These are phyloP conservation scores for Scophthalmus maximus DNA, from an alignment of 2,113 vertebrate species.

Conservation along the genomic window DNA sequence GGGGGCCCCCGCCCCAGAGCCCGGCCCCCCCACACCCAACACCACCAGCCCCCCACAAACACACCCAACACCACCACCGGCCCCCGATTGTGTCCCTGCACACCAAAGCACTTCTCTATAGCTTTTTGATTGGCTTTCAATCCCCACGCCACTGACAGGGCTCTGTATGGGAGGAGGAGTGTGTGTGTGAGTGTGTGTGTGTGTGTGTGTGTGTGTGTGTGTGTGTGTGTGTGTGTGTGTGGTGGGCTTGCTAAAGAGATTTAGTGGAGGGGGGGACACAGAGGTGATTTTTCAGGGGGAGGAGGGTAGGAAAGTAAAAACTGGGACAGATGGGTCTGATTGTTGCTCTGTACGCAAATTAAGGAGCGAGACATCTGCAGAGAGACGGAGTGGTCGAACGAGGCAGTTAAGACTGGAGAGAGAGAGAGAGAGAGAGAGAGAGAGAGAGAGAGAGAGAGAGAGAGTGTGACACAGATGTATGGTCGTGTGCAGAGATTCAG, in stretches of 20 bases:
- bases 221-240: conserved; percentile 33
- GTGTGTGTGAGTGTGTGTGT: conserved; percentile 6
- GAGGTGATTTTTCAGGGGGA: conserved; percentile 76
- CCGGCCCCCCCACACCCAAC: conserved; percentile 83
- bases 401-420: conserved; percentile 87
- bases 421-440: neutral
- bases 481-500: conserved; percentile 83
- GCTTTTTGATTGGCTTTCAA: conserved; percentile 99
- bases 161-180: conserved; percentile 70
- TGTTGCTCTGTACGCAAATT: conserved; percentile 96
- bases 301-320: conserved; percentile 86
- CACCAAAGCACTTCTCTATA: conserved; percentile 98
- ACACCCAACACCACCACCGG: conserved; percentile 58
- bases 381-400: conserved; percentile 92
- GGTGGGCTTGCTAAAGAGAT: conserved; percentile 79
- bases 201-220: neutral
- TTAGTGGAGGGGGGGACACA: conserved; percentile 73
- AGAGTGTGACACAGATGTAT: conserved; percentile 1
- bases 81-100: conserved; percentile 87
- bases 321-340: conserved; percentile 99
- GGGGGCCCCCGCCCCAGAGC: conserved; percentile 90
- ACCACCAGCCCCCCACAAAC: conserved; percentile 2
- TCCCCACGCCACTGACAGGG: conserved; percentile 91
- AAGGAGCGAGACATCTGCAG: conserved; percentile 97
- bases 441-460: neutral